A percentile compares a stretch with the other conserved stretches of the same genome.
phyloP scores from a whole-genome alignment of 2,888 invertebrate species.

The Carcina quercana region DNA sequence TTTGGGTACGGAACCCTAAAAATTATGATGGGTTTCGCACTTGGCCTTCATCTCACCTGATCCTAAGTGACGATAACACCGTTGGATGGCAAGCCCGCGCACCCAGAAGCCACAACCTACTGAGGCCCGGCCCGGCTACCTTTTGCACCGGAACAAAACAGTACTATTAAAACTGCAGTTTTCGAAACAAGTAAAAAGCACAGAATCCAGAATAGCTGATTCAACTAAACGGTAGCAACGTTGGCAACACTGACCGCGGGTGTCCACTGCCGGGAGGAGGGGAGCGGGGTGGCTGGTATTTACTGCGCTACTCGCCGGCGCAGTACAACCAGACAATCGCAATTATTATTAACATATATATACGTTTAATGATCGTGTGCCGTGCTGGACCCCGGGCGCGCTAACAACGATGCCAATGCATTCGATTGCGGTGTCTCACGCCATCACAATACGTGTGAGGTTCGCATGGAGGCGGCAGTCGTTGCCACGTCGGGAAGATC shows the following conservation, averaged over 20 bases:
- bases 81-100: too few species aligned
- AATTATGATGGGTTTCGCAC: too few species aligned
- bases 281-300: conserved; percentile 40
- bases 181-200: too few species aligned
- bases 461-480: conserved; percentile 33
- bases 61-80: too few species aligned
- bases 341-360: conserved; percentile 70
- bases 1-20: too few species aligned
- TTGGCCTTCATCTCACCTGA: too few species aligned
- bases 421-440: conserved; percentile 43
- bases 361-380: conserved; percentile 64
- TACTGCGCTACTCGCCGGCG: conserved; percentile 65
- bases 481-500: conserved; percentile 45
- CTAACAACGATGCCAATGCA: conserved; percentile 30
- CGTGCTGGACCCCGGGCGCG: conserved; percentile 35
- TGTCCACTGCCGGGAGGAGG: conserved; percentile 30
- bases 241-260: conserved; percentile 36
- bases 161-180: too few species aligned
- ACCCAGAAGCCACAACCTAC: too few species aligned
- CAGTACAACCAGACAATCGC: conserved; percentile 67
- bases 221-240: too few species aligned
- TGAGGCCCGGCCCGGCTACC: too few species aligned
- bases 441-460: conserved; percentile 38
- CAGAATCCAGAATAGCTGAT: too few species aligned
- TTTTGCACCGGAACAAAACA: too few species aligned